Evolutionary conservation across 2,888 invertebrate genomes (phyloP).

Genomic region (Dysmachus trigonus): DNA sequence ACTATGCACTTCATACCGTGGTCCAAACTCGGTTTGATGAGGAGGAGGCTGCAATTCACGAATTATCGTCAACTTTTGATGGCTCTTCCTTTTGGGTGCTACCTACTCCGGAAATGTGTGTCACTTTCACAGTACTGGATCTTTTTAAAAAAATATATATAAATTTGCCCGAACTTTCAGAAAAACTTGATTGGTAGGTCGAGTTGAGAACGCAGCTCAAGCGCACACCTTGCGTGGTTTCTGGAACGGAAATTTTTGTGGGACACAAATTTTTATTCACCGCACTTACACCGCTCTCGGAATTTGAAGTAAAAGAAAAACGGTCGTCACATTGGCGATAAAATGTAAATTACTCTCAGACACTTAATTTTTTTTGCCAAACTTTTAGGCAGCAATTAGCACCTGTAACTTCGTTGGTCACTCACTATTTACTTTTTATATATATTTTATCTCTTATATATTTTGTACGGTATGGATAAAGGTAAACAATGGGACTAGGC

Average conservation of each 20-base stretch:
- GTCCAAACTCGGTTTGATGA: neutral
- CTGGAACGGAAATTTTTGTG: neutral
- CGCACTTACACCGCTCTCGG: neutral
- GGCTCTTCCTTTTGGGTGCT: neutral
- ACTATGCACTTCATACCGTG: neutral
- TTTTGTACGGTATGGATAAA: neutral
- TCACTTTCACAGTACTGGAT: slow-evolving; percentile 28
- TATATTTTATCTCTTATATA: neutral
- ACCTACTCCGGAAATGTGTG: slow-evolving; percentile 23
- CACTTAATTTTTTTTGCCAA: slow-evolving; percentile 13
- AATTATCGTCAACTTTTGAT: neutral
- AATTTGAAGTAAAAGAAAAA: neutral
- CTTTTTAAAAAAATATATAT: neutral
- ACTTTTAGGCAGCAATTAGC: slow-evolving; percentile 40
- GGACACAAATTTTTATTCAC: neutral
- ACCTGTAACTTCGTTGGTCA: slow-evolving; percentile 37
- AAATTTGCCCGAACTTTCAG: neutral
- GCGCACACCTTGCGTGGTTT: slow-evolving; percentile 26
- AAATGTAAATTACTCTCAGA: slow-evolving; percentile 9
- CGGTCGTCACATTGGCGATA: slow-evolving; percentile 17
- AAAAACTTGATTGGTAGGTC: slow-evolving; percentile 24
- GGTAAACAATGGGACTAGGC: neutral
- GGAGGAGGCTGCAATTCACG: neutral
- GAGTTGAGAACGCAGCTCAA: neutral
- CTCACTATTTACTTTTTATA: slow-evolving; percentile 5